Conservation (phyloP, 2,113 vertebrate genomes). For the Ammodytes dubius region DNA sequence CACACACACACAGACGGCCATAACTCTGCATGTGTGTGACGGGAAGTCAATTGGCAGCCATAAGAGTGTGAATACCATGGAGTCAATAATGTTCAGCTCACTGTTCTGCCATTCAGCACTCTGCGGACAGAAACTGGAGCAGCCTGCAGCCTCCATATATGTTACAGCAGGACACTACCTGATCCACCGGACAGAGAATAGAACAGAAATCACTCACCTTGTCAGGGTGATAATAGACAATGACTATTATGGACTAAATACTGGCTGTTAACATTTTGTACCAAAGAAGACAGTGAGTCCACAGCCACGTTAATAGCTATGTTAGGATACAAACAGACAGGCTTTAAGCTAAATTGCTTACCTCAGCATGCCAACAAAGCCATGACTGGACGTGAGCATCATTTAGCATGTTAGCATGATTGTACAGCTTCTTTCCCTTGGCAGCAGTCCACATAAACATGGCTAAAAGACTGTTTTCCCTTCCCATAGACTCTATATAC, state of each 20-base stretch:
- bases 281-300: neutral
- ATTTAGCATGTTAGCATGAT: neutral
- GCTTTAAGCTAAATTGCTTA: neutral
- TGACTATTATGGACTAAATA: constrained; percentile 27
- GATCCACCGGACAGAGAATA: constrained; percentile 56
- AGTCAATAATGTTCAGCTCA: constrained; percentile 71
- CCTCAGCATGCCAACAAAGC: neutral
- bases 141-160: constrained; percentile 55
- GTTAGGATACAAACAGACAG: neutral
- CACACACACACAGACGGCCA: constrained; percentile 38
- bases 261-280: constrained; percentile 29
- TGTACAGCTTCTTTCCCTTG: no score
- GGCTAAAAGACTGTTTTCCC: no score
- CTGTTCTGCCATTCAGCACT: constrained; percentile 74
- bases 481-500: no score
- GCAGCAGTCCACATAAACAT: no score
- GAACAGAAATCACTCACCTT: constrained; percentile 52
- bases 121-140: constrained; percentile 63
- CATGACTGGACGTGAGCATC: neutral
- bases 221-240: constrained; percentile 37
- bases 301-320: neutral
- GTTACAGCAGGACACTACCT: constrained; percentile 59
- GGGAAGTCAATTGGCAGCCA: constrained; percentile 72
- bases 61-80: constrained; percentile 71
- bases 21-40: constrained; percentile 70